Conservation (phyloP, 2,113 vertebrate species). For the Ochotona princeps region DNA sequence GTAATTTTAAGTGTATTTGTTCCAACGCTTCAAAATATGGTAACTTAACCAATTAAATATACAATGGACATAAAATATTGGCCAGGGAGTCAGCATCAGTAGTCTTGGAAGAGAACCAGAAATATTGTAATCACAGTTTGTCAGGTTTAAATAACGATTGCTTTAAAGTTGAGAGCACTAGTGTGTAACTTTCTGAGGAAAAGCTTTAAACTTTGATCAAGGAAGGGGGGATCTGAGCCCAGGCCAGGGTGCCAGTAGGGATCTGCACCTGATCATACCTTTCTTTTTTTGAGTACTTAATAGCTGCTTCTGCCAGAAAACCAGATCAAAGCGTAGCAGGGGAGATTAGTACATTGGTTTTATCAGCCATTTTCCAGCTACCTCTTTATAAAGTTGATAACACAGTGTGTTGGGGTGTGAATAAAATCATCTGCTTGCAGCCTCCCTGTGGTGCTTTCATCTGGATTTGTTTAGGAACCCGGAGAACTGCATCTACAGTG, state of each 20-base stretch:
- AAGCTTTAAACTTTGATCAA: slow-evolving; percentile 39
- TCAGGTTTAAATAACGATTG: slow-evolving; percentile 14
- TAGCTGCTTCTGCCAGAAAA: slow-evolving; percentile 73
- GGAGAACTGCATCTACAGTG: background rate
- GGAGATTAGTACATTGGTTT: slow-evolving; percentile 67
- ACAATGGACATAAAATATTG: background rate
- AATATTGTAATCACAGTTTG: background rate
- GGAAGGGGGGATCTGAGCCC: background rate
- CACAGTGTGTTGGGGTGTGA: slow-evolving; percentile 66
- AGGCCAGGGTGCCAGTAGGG: background rate
- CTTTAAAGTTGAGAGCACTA: background rate
- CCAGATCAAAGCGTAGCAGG: slow-evolving; percentile 74
- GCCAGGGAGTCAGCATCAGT: background rate
- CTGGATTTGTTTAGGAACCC: slow-evolving; percentile 64
- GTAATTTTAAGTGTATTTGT: slow-evolving; percentile 10
- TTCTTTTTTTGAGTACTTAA: slow-evolving; percentile 67
- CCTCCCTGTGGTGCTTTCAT: slow-evolving; percentile 56
- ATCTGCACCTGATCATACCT: slow-evolving; percentile 70
- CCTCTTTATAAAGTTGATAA: slow-evolving; percentile 65
- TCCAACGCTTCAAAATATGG: background rate
- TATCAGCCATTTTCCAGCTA: slow-evolving; percentile 62
- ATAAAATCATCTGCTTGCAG: slow-evolving; percentile 63
- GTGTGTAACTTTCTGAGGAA: background rate
- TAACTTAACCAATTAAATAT: slow-evolving; percentile 8
- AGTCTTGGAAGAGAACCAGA: slow-evolving; percentile 26